Evolutionary conservation across 2,888 invertebrate genomes (phyloP), one percentile per base, ranked within the genome.

Genomic region (Doris montereyensis): DNA sequence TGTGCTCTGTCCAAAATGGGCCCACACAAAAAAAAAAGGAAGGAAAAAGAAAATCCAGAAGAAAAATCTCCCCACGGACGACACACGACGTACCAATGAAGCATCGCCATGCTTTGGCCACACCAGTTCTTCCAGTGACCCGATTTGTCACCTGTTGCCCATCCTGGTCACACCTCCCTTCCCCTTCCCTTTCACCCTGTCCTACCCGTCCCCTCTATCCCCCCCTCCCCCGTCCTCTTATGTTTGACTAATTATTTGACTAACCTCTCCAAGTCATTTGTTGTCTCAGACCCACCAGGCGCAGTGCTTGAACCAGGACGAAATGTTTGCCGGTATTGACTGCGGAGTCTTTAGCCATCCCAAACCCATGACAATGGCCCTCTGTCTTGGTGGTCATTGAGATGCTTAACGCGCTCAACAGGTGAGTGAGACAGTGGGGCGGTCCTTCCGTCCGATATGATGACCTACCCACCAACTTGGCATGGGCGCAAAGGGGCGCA

Each of bases 321-420:
- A 88, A 81, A 87, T 88, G 93, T 99, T 99, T 93, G 95, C 95
- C 93, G 99, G 98, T 86, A 93, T 99, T 86, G 98, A 99, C 93
- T 99, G 99, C 94, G 96, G 95, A 92, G 95, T 99, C 91, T 99
- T 99, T 94, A 94, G 94, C 87, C 98, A 98, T 94, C 99, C 99
- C 87, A 98, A 99, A 93, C 98, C 99, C 85, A 99, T 99, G 98
- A 99, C 99, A 87, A 99, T 99, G 99, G 99, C 99, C 87, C 94
- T 99, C 99, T 83, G 99, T 99, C 88, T 95, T 99, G 89, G 99
- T 99, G 90, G 98, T 98, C 92, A 99, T 99, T 94, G 99, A 99
- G 94, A 99, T 99, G 99, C 95, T 99, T 93, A 99, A 99, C 94
- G 99, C 99, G 89, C 96, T 99, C 95, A 99, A 99, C 97, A 97